phyloP scores from a whole-genome alignment of 2,888 invertebrate genomes.

The Dolomedes plantarius region DNA sequence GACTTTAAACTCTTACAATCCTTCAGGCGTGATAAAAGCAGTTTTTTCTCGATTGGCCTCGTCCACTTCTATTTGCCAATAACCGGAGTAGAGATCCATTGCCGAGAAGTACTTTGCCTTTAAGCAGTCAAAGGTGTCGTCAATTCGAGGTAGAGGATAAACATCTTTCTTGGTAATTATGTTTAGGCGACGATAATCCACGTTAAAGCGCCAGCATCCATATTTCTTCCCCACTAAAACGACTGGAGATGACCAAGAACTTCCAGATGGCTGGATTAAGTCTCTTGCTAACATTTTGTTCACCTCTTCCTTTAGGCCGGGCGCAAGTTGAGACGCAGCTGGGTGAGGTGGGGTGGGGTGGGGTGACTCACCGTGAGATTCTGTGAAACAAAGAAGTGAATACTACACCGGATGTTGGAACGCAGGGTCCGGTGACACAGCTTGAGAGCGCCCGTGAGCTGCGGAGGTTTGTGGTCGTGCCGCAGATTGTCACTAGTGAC shows the following conservation, averaged over 20 bases:
- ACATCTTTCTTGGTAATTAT: slow-evolving; percentile 16
- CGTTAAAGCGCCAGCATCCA: not conserved
- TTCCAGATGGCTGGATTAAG: not conserved
- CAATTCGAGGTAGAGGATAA: too few species aligned
- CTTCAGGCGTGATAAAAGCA: slow-evolving; percentile 73
- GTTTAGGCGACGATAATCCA: not conserved
- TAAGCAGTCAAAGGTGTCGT: not conserved
- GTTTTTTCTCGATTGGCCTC: slow-evolving; percentile 72
- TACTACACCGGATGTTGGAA: too few species aligned
- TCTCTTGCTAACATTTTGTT: too few species aligned
- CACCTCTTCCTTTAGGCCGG: too few species aligned
- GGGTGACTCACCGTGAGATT: too few species aligned
- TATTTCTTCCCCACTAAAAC: slow-evolving; percentile 17
- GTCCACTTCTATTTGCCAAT: not conserved
- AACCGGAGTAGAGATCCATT: not conserved
- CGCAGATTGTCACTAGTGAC: too few species aligned
- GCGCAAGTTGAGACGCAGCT: too few species aligned
- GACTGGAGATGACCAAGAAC: slow-evolving; percentile 5
- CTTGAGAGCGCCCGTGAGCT: too few species aligned
- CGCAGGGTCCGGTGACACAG: too few species aligned
- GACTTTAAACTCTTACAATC: slow-evolving; percentile 74
- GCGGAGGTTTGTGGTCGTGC: too few species aligned
- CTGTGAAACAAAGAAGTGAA: too few species aligned
- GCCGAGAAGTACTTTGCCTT: not conserved
- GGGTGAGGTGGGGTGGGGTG: too few species aligned